A percentile compares a stretch with the other conserved stretches of the same genome.
These are phyloP conservation scores for Leptinotarsa juncta DNA, from an alignment of 2,888 invertebrate genomes.

Conservation along the genomic window DNA sequence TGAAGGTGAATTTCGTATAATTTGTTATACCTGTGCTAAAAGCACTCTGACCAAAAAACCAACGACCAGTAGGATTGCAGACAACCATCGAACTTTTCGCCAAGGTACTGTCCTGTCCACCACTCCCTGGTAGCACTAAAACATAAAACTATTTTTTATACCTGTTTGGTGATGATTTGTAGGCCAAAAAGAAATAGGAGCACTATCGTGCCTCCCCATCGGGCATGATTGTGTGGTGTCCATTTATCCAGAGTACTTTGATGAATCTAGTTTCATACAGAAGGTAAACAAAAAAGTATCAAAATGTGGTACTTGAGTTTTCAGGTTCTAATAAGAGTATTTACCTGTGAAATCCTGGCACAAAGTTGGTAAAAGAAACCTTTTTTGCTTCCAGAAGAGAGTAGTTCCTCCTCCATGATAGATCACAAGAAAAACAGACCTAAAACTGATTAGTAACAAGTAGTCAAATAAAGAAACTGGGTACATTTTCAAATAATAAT, in stretches of 20 bases:
- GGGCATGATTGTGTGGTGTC: constrained; percentile 83
- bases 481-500: background rate
- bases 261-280: constrained; percentile 69
- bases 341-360: constrained; percentile 76
- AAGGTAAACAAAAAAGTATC: constrained; percentile 22
- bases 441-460: constrained; percentile 19
- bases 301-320: background rate
- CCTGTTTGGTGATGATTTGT: constrained; percentile 86
- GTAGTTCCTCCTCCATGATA: constrained; percentile 80
- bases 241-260: constrained; percentile 88
- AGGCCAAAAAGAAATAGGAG: constrained; percentile 81
- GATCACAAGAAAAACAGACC: constrained; percentile 47
- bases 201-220: constrained; percentile 82
- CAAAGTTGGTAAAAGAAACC: constrained; percentile 76
- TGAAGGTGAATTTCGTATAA: constrained; percentile 37
- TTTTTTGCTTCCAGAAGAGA: constrained; percentile 69
- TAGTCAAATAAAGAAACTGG: background rate
- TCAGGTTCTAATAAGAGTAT: background rate
- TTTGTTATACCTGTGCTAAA: constrained; percentile 64
- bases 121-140: constrained; percentile 68
- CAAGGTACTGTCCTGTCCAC: constrained; percentile 68
- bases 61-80: constrained; percentile 62
- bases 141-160: constrained; percentile 62
- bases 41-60: constrained; percentile 65
- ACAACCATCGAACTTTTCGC: constrained; percentile 64